Percentiles rank a stretch among this genome's conserved stretches.
Conservation (phyloP, 1,140 invertebrate species). For the Sminthurinus signatus region DNA sequence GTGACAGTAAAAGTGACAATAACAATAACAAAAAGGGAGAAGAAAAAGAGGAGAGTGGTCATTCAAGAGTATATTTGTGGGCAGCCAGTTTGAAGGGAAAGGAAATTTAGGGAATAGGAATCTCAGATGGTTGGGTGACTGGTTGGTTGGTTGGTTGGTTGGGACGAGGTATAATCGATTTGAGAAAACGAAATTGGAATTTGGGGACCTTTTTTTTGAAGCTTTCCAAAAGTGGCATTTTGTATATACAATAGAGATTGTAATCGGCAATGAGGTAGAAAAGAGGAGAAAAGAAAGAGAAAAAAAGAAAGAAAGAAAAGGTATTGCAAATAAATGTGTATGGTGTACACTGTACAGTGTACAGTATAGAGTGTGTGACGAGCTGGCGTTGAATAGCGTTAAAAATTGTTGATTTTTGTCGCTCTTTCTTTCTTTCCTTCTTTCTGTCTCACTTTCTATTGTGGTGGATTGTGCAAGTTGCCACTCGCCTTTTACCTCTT, state of each 20-base stretch:
- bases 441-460: too few relatives aligned
- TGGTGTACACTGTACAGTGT: too few relatives aligned
- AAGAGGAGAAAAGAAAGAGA: conserved; percentile 23
- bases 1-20: too few relatives aligned
- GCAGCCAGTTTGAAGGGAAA: conserved; percentile 24
- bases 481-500: too few relatives aligned
- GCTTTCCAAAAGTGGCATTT: conserved; percentile 41
- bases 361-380: too few relatives aligned
- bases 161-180: conserved; percentile 41
- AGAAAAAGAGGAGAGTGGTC: conserved; percentile 21
- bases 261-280: conserved; percentile 39
- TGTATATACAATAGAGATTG: conserved; percentile 42
- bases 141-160: too few relatives aligned
- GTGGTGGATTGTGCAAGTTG: too few relatives aligned
- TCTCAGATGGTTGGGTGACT: too few relatives aligned
- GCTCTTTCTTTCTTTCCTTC: too few relatives aligned
- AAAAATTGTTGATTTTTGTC: conserved; percentile 43
- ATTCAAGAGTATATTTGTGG: conserved; percentile 36
- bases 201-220: conserved; percentile 37
- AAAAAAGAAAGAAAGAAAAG: conserved; percentile 33
- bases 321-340: conserved; percentile 34
- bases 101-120: too few relatives aligned
- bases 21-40: too few relatives aligned
- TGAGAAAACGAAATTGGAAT: conserved; percentile 41
- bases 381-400: conserved; percentile 40